phyloP scores from a whole-genome alignment of 2,113 vertebrate genomes.

The Bubalus kerabau region DNA sequence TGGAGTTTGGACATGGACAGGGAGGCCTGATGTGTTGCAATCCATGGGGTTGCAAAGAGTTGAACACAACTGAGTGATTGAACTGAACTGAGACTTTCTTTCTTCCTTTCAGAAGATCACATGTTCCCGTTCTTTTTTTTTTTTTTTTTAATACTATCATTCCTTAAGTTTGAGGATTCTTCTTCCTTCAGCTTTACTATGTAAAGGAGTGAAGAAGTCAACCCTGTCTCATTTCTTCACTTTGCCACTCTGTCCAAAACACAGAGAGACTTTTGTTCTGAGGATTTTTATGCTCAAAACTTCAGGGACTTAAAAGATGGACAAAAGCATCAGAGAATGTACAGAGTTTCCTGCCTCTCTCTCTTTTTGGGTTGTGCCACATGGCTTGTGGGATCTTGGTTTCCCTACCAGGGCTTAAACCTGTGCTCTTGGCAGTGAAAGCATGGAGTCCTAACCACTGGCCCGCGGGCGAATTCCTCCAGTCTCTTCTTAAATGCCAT shows the following conservation, averaged over 20 bases:
- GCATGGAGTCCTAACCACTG: not conserved
- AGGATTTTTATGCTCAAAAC: not conserved
- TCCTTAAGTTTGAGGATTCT: not conserved
- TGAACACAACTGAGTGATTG: not conserved
- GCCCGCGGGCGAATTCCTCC: fast-evolving
- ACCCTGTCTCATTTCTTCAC: not conserved
- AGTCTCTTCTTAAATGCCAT: not conserved
- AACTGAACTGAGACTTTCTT: not conserved
- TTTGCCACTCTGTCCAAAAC: not conserved
- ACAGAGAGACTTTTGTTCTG: not conserved
- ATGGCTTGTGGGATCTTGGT: not conserved
- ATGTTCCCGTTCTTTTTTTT: not conserved
- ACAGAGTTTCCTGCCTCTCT: not conserved
- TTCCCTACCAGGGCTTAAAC: not conserved
- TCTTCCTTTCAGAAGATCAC: not conserved
- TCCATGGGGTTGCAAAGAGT: not conserved
- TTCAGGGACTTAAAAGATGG: not conserved
- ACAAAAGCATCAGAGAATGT: not conserved
- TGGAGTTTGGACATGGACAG: not conserved
- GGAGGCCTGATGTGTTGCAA: not conserved
- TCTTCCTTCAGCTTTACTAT: not conserved
- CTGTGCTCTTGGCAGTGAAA: not conserved
- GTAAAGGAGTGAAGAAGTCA: not conserved
- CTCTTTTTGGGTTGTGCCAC: not conserved
- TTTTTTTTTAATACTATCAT: not conserved